phyloP scores from a whole-genome alignment of 2,797 vertebrate species.

The Melanotaenia parkinsoni region DNA sequence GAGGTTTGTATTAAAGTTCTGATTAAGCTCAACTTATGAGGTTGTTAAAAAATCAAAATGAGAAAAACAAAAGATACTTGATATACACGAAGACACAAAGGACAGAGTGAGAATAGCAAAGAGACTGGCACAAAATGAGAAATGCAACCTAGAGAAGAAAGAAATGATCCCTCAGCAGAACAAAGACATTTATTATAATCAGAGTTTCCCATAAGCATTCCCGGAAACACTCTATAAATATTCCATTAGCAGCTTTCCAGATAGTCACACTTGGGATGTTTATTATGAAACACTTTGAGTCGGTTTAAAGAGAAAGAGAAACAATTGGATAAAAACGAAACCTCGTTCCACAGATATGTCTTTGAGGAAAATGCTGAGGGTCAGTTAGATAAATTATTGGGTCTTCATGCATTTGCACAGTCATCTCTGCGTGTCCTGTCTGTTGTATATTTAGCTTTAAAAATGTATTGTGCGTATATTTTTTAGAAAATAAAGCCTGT shows the following conservation, averaged over 20 bases:
- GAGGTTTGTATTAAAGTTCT: slow-evolving; percentile 60
- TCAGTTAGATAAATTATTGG: slow-evolving; percentile 29
- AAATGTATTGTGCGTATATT: slow-evolving; percentile 13
- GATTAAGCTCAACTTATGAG: slow-evolving; percentile 46
- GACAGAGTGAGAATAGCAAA: slow-evolving; percentile 33
- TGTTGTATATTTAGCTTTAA: not conserved
- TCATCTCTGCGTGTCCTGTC: slow-evolving; percentile 9
- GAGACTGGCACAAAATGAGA: slow-evolving; percentile 26
- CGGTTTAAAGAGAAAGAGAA: slow-evolving; percentile 54
- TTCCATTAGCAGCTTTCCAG: slow-evolving; percentile 68
- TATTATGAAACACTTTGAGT: slow-evolving; percentile 63
- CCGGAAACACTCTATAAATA: slow-evolving; percentile 73
- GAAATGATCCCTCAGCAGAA: slow-evolving; percentile 54
- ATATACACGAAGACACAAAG: slow-evolving; percentile 28
- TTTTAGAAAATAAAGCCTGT: slow-evolving; percentile 20
- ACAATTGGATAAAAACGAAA: slow-evolving; percentile 56
- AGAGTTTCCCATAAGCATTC: slow-evolving; percentile 64
- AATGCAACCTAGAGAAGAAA: slow-evolving; percentile 34
- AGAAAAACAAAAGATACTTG: slow-evolving; percentile 34
- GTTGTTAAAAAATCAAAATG: slow-evolving; percentile 32
- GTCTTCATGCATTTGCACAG: not conserved
- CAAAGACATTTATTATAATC: slow-evolving; percentile 61
- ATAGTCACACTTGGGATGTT: slow-evolving; percentile 62
- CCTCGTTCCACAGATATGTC: slow-evolving; percentile 54
- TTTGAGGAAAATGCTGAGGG: slow-evolving; percentile 42